A percentile compares a stretch with the other conserved stretches of the same genome.
Conservation (phyloP, 23 tunicate genomes). For the Ascidia mentula region DNA sequence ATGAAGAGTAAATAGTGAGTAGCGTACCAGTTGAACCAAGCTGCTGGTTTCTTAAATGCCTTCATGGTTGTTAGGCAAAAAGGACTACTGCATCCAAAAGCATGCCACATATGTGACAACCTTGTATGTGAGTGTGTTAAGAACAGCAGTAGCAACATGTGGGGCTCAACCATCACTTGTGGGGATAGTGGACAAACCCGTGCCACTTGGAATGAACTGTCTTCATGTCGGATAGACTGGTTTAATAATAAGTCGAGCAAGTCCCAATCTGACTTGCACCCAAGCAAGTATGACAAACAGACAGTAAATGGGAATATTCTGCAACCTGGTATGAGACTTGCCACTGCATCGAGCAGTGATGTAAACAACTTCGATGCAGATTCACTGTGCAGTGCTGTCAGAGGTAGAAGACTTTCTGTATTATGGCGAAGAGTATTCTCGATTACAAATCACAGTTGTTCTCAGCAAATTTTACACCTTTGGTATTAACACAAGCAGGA, state of each 20-base stretch:
- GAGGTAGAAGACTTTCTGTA: too few relatives aligned
- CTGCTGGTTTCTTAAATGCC: not conserved
- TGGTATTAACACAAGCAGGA: not conserved
- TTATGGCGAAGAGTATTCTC: too few relatives aligned
- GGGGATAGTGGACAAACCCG: not conserved
- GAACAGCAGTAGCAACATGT: conserved; percentile 8
- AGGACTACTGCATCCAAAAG: not conserved
- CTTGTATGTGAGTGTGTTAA: not conserved
- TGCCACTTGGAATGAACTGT: conserved; percentile 76
- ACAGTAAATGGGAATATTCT: not conserved
- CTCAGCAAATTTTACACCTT: not conserved
- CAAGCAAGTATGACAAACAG: not conserved
- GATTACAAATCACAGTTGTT: too few relatives aligned
- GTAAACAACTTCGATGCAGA: not conserved
- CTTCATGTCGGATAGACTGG: conserved; percentile 89
- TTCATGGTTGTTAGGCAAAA: not conserved
- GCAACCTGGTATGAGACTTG: not conserved
- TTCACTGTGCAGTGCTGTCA: not conserved
- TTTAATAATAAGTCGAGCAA: conserved; percentile 51
- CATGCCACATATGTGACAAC: not conserved
- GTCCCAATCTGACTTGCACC: not conserved
- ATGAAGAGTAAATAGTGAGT: too few relatives aligned
- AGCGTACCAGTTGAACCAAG: not conserved
- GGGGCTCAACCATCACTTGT: conserved; percentile 26
- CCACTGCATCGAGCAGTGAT: not conserved